Evolutionary conservation across 2,888 invertebrate species (phyloP).

Genomic region (Ochropacha duplaris): DNA sequence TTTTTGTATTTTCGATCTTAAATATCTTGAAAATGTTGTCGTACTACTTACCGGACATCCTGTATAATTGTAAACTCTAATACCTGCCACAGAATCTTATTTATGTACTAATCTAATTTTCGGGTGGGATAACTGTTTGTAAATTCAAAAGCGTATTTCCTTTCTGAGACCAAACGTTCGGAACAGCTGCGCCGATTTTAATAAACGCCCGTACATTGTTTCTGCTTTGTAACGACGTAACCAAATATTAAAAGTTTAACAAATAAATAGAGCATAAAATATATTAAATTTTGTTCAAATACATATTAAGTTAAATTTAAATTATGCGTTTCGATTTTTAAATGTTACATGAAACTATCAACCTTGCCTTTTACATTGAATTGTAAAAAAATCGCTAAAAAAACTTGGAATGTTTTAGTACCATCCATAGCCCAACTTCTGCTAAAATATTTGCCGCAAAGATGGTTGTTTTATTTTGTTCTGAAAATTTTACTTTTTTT

Average conservation of each 20-base stretch:
- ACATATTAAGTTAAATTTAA: too few relatives aligned
- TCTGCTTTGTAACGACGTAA: background rate
- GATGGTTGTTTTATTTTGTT: conserved; percentile 4
- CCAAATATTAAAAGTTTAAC: background rate
- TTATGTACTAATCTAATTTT: background rate
- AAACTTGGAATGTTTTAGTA: background rate
- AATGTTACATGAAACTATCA: background rate
- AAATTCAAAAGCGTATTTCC: background rate
- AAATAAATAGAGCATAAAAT: background rate
- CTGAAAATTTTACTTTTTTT: conserved; percentile 31
- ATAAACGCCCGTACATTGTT: background rate
- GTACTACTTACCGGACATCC: too few relatives aligned
- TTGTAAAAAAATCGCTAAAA: background rate
- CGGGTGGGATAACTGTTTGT: background rate
- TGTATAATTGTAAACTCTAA: background rate
- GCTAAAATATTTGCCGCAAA: background rate
- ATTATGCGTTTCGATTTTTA: too few relatives aligned
- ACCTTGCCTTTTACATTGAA: too few relatives aligned
- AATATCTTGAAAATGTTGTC: too few relatives aligned
- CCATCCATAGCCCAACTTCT: background rate
- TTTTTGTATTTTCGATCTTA: too few relatives aligned
- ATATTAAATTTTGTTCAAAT: too few relatives aligned
- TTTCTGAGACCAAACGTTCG: background rate
- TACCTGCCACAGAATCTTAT: background rate
- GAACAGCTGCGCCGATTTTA: background rate